These are phyloP conservation scores for Donacobius atricapilla DNA, from an alignment of 2,113 vertebrate species.

Conservation along the genomic window DNA sequence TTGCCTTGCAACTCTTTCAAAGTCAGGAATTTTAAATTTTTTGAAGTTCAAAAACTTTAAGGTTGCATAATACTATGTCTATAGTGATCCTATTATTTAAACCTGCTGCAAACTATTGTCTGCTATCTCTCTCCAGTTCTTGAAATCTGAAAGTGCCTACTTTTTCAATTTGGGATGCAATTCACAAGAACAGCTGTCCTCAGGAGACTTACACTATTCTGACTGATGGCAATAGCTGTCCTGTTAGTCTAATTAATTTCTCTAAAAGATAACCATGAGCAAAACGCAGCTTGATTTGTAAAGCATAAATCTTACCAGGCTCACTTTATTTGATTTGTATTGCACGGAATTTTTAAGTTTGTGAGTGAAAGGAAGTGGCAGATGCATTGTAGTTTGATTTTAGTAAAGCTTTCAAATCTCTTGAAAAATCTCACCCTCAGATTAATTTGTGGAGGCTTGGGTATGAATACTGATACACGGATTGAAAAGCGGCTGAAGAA, in stretches of 20 bases:
- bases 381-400: not conserved
- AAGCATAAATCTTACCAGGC: not conserved
- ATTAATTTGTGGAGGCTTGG: constrained; percentile 15
- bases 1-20: not conserved
- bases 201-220: not conserved
- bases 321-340: constrained; percentile 5
- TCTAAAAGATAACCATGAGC: constrained; percentile 31
- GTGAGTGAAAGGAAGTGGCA: not conserved
- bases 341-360: not conserved
- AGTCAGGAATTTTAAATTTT: not conserved
- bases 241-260: constrained; percentile 52
- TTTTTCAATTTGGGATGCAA: constrained; percentile 31
- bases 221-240: constrained; percentile 5
- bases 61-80: rapidly evolving
- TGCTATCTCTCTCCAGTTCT: not conserved
- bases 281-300: constrained; percentile 27
- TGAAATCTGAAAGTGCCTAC: not conserved
- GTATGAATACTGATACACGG: not conserved
- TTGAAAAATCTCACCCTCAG: not conserved
- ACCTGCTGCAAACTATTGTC: not conserved
- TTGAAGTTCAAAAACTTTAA: not conserved
- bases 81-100: not conserved
- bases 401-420: constrained; percentile 17
- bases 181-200: constrained; percentile 6
- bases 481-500: not conserved